Percentiles rank a stretch among this genome's conserved stretches.
These are phyloP conservation scores for Phortica okadai DNA, from an alignment of 2,888 invertebrate genomes.

Conservation along the genomic window DNA sequence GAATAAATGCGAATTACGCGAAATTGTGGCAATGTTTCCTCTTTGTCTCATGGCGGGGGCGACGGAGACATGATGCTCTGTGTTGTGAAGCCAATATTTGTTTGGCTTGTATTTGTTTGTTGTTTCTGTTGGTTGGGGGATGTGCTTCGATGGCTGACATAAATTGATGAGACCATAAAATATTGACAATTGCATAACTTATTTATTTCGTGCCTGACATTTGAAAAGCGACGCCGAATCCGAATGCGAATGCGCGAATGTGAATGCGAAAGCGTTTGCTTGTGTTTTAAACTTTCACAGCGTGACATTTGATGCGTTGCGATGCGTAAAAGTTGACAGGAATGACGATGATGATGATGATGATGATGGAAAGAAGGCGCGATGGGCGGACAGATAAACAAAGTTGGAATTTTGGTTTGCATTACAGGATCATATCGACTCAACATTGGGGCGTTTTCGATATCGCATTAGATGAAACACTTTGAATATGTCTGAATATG, in stretches of 20 bases:
- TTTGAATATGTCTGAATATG: conserved; percentile 31
- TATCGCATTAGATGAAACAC: not conserved
- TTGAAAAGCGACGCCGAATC: not conserved
- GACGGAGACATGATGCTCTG: not conserved
- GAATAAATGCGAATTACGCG: conserved; percentile 7
- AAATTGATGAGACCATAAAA: conserved; percentile 38
- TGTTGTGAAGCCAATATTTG: not conserved
- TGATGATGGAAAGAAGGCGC: not conserved
- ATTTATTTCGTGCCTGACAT: conserved; percentile 24
- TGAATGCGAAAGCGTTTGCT: not conserved
- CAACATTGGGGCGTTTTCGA: not conserved
- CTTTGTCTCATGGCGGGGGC: not conserved
- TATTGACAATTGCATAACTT: conserved; percentile 39
- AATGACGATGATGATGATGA: not conserved
- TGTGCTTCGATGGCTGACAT: conserved; percentile 3
- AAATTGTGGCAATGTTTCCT: conserved; percentile 6
- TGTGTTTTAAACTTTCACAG: not conserved
- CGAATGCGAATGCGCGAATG: not conserved
- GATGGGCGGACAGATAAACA: not conserved
- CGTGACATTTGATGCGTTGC: not conserved
- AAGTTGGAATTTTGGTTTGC: not conserved
- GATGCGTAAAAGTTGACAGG: not conserved
- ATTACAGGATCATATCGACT: not conserved
- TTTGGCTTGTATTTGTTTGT: not conserved
- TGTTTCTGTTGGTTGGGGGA: not conserved